phyloP scores from a whole-genome alignment of 2,888 invertebrate genomes.

The Phengaris alcon region DNA sequence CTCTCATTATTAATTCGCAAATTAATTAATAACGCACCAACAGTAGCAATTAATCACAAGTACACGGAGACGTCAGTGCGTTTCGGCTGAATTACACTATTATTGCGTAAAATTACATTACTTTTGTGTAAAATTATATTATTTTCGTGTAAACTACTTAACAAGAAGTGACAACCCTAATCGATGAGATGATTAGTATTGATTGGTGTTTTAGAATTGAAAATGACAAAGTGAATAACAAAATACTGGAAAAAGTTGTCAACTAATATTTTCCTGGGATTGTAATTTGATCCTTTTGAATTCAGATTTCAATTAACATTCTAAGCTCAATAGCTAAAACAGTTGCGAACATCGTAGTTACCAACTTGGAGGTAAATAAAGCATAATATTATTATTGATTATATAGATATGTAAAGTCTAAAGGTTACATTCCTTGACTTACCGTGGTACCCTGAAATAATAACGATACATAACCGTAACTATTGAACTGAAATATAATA shows the following conservation, averaged over 20 bases:
- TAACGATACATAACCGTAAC: not conserved
- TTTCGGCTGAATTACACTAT: not conserved
- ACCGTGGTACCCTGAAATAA: not conserved
- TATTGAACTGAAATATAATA: not conserved
- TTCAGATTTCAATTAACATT: too few species aligned
- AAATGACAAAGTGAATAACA: too few species aligned
- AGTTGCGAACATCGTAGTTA: too few species aligned
- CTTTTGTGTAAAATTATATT: not conserved
- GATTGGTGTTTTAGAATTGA: too few species aligned
- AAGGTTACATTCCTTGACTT: not conserved
- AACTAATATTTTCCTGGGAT: too few species aligned
- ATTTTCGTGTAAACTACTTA: not conserved
- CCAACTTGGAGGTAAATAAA: not conserved
- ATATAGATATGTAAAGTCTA: too few species aligned
- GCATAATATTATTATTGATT: not conserved
- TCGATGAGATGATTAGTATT: too few species aligned
- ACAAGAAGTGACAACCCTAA: too few species aligned
- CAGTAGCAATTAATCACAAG: slow-evolving; percentile 60
- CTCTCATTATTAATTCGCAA: slow-evolving; percentile 68
- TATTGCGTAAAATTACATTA: not conserved
- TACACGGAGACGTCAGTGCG: slow-evolving; percentile 11
- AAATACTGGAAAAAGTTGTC: too few species aligned
- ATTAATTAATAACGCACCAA: slow-evolving; percentile 70
- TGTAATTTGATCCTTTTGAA: too few species aligned
- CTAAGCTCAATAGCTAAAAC: too few species aligned